Evolutionary conservation across 2,113 vertebrate genomes (phyloP).

Genomic region (Murina feae): DNA sequence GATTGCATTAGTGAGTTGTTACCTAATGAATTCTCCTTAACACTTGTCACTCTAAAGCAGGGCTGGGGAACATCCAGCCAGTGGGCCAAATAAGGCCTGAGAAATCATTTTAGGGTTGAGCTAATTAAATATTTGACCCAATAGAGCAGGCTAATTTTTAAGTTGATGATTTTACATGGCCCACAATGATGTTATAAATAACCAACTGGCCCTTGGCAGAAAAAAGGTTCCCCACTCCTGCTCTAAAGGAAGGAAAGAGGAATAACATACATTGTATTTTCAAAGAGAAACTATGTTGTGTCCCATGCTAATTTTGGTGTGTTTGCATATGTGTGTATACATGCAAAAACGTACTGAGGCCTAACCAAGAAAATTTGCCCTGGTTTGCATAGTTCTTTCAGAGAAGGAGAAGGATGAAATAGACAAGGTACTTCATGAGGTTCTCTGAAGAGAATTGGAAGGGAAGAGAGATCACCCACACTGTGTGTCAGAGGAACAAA

Average conservation of each 20-base stretch:
- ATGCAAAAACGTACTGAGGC: neutral
- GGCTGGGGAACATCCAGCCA: no score
- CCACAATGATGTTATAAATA: no score
- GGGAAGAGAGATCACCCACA: neutral
- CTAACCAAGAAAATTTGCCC: neutral
- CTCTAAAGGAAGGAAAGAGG: neutral
- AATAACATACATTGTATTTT: neutral
- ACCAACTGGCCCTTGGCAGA: no score
- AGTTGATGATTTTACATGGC: no score
- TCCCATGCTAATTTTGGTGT: neutral
- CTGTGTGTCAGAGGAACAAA: neutral
- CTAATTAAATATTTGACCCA: no score
- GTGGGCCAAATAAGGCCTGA: no score
- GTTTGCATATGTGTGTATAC: neutral
- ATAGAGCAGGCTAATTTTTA: no score
- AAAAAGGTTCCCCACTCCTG: no score
- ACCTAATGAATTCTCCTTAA: no score
- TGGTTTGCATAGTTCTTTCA: neutral
- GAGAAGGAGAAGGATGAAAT: neutral
- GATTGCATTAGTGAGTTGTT: neutral
- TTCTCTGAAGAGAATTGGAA: neutral
- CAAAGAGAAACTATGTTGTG: neutral
- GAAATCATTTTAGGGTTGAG: no score
- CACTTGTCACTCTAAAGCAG: no score
- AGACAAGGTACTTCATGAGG: neutral